phyloP scores from a whole-genome alignment of 2,888 invertebrate species.

The Thecocarcelia acutangulata region DNA sequence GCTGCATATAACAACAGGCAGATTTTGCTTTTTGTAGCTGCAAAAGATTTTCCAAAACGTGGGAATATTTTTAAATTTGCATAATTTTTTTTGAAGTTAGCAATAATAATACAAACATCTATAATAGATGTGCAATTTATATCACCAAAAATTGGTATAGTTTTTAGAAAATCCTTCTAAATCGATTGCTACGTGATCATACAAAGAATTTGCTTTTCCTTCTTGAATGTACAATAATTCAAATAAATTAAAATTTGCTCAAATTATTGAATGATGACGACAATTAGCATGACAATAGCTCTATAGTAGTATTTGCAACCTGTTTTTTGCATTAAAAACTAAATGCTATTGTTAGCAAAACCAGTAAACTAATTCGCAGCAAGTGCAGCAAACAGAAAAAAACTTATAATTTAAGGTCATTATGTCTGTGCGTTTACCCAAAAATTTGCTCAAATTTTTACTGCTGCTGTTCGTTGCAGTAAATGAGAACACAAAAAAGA shows the following conservation, averaged over 20 bases:
- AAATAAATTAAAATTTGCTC: slow-evolving; percentile 12
- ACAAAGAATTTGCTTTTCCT: slow-evolving; percentile 58
- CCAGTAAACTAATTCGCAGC: not conserved
- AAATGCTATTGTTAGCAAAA: not conserved
- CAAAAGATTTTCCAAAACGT: slow-evolving; percentile 47
- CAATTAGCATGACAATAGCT: too few species aligned
- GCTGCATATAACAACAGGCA: too few species aligned
- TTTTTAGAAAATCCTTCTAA: not conserved
- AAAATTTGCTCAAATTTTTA: too few species aligned
- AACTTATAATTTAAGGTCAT: too few species aligned
- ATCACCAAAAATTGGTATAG: not conserved
- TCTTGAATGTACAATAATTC: slow-evolving; percentile 15
- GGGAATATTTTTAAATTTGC: slow-evolving; percentile 61
- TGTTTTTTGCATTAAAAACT: not conserved
- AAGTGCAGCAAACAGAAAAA: not conserved
- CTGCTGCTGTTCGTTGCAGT: too few species aligned
- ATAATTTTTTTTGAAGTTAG: slow-evolving; percentile 30
- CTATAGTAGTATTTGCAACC: not conserved
- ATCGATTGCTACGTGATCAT: slow-evolving; percentile 49
- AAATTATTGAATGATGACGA: too few species aligned
- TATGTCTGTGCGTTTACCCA: too few species aligned
- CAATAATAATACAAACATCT: not conserved
- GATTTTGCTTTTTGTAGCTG: slow-evolving; percentile 19
- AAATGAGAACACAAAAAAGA: too few species aligned
- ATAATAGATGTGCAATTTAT: slow-evolving; percentile 34